Evolutionary conservation across 2,888 invertebrate genomes (phyloP), one percentile per base, ranked within the genome.

Genomic region (Xanthorhoe spadicearia): DNA sequence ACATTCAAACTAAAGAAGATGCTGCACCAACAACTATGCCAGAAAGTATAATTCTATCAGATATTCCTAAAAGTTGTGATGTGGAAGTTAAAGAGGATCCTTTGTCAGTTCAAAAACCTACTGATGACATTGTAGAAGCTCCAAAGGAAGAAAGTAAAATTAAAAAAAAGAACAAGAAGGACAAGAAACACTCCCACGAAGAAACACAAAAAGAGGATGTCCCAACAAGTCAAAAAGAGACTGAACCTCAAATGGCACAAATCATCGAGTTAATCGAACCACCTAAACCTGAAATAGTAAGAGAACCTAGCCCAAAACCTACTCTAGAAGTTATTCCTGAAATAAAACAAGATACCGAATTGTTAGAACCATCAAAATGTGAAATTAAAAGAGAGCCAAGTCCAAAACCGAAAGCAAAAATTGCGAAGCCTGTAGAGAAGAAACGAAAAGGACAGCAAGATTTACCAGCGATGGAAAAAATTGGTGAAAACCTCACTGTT

Each of bases 381-480:
- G 17, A 54, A n/a, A 55, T 13, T 52, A 61, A 57, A 56, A 73
- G 73, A 54, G 78, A 82, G 63, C 72, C 66, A 35, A 77, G 71
- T 67, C 74, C 74, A 2, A 87, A 84, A 74, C 73, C 79, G 13
- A 89, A 88, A 80, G 84, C 88, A 18, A 87, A 83, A 83, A 87
- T 89, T 18, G 86, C 82, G 9, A 90, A 91, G 74, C 88, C 90
- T 5, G 88, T 89, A 1, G 87, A 89, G 65, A 89, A 87, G 64
- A 91, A 88, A 77, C 76, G 75, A 1, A 87, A 86, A 79, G 81
- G 67, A 15, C 75, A 78, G 58, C 70, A 76, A 51, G 77, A 80
- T 28, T 10, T 15, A n/a, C 23, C 18, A 51, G 48, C 10, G 7
- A 48, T 7, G 3, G 63, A 59, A 51, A 58, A 54, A 54, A 54